Percentiles rank a stretch among this genome's conserved stretches.
These are phyloP conservation scores for Ophonus ardosiacus DNA, from an alignment of 2,888 invertebrate genomes.

Conservation along the genomic window DNA sequence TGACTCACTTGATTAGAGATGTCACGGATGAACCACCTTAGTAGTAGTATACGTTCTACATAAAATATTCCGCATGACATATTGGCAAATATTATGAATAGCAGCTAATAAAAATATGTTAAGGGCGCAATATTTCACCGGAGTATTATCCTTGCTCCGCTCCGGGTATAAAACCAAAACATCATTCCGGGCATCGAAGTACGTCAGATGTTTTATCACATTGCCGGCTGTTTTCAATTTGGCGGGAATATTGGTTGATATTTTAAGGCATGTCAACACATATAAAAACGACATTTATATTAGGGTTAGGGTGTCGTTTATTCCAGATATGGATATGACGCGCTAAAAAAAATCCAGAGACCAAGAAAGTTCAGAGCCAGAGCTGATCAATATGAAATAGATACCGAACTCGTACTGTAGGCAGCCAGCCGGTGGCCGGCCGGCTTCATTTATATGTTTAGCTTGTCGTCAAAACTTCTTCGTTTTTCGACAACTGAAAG, in stretches of 20 bases:
- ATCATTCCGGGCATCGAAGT: neutral
- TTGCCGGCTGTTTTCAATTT: conserved; percentile 51
- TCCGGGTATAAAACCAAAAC: conserved; percentile 11
- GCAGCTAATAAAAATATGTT: conserved; percentile 21
- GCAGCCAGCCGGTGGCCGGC: neutral
- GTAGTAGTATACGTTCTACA: no score
- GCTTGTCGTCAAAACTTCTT: conserved; percentile 57
- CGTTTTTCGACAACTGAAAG: conserved; percentile 55
- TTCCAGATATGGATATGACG: conserved; percentile 57
- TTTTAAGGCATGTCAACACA: conserved; percentile 56
- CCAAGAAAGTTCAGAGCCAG: conserved; percentile 42
- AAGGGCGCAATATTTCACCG: conserved; percentile 10
- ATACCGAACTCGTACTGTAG: neutral
- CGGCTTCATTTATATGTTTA: conserved; percentile 58
- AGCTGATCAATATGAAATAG: conserved; percentile 58
- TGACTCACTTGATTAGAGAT: no score
- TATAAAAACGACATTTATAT: conserved; percentile 61
- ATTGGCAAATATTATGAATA: neutral
- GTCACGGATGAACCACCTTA: no score
- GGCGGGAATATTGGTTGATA: conserved; percentile 34
- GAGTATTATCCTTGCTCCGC: neutral
- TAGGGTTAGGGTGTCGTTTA: conserved; percentile 54
- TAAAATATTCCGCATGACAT: neutral
- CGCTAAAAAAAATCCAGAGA: conserved; percentile 51
- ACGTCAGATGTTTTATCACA: conserved; percentile 31